Evolutionary conservation across 2,113 vertebrate species (phyloP), one percentile per base, ranked within the genome.

Genomic region (Tupaia tana): DNA sequence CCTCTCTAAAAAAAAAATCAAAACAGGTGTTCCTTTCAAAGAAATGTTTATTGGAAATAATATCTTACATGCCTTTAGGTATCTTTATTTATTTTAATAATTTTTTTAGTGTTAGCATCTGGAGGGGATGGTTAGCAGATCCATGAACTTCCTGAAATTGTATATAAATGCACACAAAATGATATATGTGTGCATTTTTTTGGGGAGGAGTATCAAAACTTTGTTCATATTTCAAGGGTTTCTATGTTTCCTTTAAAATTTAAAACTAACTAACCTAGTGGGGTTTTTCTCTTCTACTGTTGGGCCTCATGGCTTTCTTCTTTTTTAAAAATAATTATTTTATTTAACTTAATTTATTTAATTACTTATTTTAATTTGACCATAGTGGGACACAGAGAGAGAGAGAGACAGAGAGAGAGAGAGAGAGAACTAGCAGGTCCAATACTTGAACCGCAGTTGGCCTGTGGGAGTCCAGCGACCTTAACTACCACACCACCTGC

Each of bases 161-260:
- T 90, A 19, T 90, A 11, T 3, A 67, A 64, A 84, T 63, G 18
- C 87, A 19, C 88, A 11, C 5, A 67, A 64, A 84, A 8, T 69
- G 80, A 43, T 22, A 77, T 43, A 56, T 84, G 43, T 74, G 3
- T 82, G 34, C 15, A 43, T 82, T 80, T 94, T 75, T 58, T 52
- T 81, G 85, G 34, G 31, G 20, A 80, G n/a, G 77, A 11, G 8
- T 82, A 61, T 92, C n/a, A 86, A 77, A 84, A 29, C 24, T 90
- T 92, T 73, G 15, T 79, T 92, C 82, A 34, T 29, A 89, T 86
- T 93, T 25, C 64, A 15, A 85, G 70, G 13, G 9, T 67, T 93
- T 91, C 52, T 61, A 3, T 80, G 74, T 31, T 63, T 71, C 43
- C 18, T 43, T 43, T 9, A 18, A 75, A 93, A 66, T 11, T 61